Evolutionary conservation across 2,113 vertebrate genomes (phyloP), one percentile per base, ranked within the genome.

Genomic region (Poecile atricapillus): DNA sequence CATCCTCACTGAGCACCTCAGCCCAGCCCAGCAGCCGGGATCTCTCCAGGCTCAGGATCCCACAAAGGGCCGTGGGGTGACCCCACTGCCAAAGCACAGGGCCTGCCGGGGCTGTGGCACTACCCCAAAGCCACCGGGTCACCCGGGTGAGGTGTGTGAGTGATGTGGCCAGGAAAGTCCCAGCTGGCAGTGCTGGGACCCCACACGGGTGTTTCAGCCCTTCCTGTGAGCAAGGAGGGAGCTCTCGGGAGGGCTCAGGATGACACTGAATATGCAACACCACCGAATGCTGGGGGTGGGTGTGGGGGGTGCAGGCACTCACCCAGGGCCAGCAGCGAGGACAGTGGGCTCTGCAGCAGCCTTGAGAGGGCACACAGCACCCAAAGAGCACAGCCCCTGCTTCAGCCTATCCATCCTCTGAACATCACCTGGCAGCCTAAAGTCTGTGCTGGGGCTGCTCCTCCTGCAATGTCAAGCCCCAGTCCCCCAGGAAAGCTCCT

Each of bases 61-160:
- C 74, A 23, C 50, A 14, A 6, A 70, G 47, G 39, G 19, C 21
- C 10, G 1, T 5, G 52, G 44, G 5, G 21, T 10, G 7, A 84
- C 46, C 44, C 53, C 11, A 5, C 5, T 47, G 70, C 41, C 39
- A 83, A 71, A 59, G 43, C 15, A 2, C 49, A 68, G 64, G 46
- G 41, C 9, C 74, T 49, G 35, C 39, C 1, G 2, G 39, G 12
- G 23, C 71, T 80, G 30, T 55, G 27, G 23, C 67, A 58, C 33
- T 30, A 5, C n/a, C n/a, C 80, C 46, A 15, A 67, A 78, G 8
- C 9, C 3, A 6, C 9, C 3, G 5, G 20, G 44, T 4, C 21
- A 33, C 9, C 0, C 0, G 62, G 7, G 31, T n/a, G n/a, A 58
- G 19, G 23, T 9, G 25, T 43, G 47, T 1, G 1, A 37, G 55